Evolutionary conservation across 2,797 vertebrate species (phyloP).

Genomic region (Melopsittacus undulatus): DNA sequence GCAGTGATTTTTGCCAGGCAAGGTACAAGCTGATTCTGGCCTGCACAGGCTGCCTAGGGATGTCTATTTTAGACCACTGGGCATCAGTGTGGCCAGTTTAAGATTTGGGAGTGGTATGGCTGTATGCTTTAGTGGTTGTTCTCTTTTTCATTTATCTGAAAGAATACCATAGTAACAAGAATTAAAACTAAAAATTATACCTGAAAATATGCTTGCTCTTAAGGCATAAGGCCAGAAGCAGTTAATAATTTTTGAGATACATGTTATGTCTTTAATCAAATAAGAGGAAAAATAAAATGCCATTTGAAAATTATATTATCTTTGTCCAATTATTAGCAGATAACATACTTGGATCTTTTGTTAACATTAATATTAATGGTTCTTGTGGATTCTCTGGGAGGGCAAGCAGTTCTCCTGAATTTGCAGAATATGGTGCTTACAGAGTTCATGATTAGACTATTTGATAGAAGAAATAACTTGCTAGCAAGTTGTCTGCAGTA

Average conservation of each 20-base stretch:
- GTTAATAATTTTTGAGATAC: not conserved
- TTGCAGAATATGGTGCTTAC: not conserved
- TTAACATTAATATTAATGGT: not conserved
- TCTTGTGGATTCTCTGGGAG: not conserved
- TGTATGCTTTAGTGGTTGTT: not conserved
- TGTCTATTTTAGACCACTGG: not conserved
- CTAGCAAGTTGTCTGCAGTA: not conserved
- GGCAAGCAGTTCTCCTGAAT: not conserved
- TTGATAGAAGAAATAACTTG: not conserved
- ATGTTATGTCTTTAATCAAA: not conserved
- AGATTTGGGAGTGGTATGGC: not conserved
- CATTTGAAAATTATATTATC: not conserved
- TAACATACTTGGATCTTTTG: not conserved
- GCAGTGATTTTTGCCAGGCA: not conserved
- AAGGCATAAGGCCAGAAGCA: not conserved
- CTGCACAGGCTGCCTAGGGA: not conserved
- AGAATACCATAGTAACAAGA: not conserved
- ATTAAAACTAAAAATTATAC: not conserved
- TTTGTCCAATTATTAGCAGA: not conserved
- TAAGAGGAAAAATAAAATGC: not conserved
- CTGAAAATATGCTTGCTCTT: not conserved
- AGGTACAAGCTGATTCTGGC: not conserved
- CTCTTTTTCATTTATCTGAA: not conserved
- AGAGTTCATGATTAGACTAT: not conserved
- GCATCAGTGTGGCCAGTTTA: not conserved